Evolutionary conservation across 2,888 invertebrate genomes (phyloP), one percentile per base, ranked within the genome.

Genomic region (Cheilosia vernalis): DNA sequence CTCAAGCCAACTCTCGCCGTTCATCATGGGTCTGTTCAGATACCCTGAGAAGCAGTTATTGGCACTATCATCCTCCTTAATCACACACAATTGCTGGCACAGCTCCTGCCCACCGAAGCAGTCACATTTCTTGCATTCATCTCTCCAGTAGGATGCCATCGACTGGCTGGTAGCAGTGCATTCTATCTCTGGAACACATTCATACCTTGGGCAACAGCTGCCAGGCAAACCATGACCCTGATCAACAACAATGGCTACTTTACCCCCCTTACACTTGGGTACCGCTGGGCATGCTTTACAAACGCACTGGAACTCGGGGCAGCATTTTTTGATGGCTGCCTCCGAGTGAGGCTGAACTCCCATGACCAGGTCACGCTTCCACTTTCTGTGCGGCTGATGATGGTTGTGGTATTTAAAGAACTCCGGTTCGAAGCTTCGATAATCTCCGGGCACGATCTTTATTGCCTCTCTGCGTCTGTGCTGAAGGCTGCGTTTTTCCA

Each of bases 161-260:
- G 72, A 66, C 2, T 55, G 70, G 55, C 37, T 61, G 42, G 21
- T 53, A 17, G 30, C 49, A 33, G 42, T 74, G 33, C 89, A 89
- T 3, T 67, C n/a, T 2, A 88, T 87, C 56, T 88, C 83, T 2
- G 70, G 51, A 86, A 93, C 93, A 77, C 92, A 91, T 33, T 91
- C 88, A 88, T 92, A 93, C 9, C 91, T 91, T 1, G 93, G 92
- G 80, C 93, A 93, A 87, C 94, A 93, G 87, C 92, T 93, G 24
- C 91, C 91, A 0, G 92, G 92, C 17, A 77, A 37, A 2, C 85
- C 88, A 27, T 76, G 87, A 24, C 90, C 90, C 7, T 64, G 30
- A 2, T 84, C 79, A 13, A 89, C 40, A 60, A 89, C 85, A 33
- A 90, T 76, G 2, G 89, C 88, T 13, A 90, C 88, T 24, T 89